phyloP scores from a whole-genome alignment of 2,113 vertebrate genomes.

The Ceyx margarethae region DNA sequence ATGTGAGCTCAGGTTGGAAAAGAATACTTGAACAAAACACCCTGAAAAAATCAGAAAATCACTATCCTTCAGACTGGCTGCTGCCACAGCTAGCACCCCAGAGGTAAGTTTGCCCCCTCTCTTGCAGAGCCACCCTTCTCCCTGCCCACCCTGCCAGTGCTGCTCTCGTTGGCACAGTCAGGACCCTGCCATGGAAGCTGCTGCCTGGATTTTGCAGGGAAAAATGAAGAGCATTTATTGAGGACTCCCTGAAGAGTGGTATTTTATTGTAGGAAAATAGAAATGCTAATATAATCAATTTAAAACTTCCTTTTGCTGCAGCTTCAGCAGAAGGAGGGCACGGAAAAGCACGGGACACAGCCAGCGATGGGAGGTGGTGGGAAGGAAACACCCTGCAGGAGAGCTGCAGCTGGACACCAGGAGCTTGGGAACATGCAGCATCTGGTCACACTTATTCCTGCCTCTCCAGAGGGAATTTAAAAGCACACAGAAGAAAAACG shows the following conservation, averaged over 20 bases:
- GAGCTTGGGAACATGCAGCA: not conserved
- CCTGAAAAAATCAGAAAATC: not conserved
- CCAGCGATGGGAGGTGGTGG: not conserved
- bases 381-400: not conserved
- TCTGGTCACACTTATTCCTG: not conserved
- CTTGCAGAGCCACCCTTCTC: not conserved
- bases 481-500: not conserved
- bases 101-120: not conserved
- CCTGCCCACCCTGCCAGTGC: not conserved
- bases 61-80: not conserved
- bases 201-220: not conserved
- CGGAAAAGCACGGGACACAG: rapidly evolving
- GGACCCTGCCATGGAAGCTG: not conserved
- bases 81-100: not conserved
- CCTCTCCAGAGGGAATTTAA: not conserved
- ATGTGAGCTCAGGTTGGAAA: not conserved
- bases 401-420: not conserved
- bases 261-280: not conserved
- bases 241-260: not conserved
- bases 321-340: not conserved
- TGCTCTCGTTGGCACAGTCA: not conserved
- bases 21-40: not conserved
- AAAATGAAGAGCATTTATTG: not conserved
- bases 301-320: not conserved
- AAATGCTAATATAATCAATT: not conserved